A percentile compares a stretch with the other conserved stretches of the same genome.
phyloP scores from a whole-genome alignment of 2,888 invertebrate species.

The Acrobasis consociella region DNA sequence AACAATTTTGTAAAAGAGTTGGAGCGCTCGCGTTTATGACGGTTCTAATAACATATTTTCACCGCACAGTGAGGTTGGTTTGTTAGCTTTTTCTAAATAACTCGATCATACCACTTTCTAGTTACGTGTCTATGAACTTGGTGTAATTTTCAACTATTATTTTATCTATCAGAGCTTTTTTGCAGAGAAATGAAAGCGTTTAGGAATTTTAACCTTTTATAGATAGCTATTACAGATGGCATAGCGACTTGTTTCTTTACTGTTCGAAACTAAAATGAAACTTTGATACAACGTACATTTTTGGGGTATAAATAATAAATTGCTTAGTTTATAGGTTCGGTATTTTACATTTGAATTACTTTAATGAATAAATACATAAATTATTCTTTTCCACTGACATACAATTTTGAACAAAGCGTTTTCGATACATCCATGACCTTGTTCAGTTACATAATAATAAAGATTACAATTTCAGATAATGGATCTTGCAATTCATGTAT shows the following conservation, averaged over 20 bases:
- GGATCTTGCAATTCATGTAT: slow-evolving; percentile 18
- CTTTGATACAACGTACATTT: too few species aligned
- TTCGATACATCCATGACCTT: slow-evolving; percentile 16
- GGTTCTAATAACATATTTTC: slow-evolving; percentile 24
- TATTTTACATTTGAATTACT: too few species aligned
- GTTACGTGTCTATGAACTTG: slow-evolving; percentile 19
- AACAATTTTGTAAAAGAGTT: slow-evolving; percentile 1
- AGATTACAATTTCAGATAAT: slow-evolving; percentile 3
- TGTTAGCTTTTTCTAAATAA: slow-evolving; percentile 26
- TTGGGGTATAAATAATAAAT: too few species aligned
- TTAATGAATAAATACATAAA: neutral
- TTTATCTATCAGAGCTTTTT: neutral
- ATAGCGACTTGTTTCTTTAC: too few species aligned
- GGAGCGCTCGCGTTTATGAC: neutral
- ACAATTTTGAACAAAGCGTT: neutral
- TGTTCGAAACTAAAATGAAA: too few species aligned
- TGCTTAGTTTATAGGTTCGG: too few species aligned
- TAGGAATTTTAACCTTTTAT: neutral
- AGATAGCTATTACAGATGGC: too few species aligned
- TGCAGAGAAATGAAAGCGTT: neutral
- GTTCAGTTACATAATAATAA: slow-evolving; percentile 4
- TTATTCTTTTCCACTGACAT: neutral
- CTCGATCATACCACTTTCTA: slow-evolving; percentile 32
- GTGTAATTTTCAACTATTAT: slow-evolving; percentile 8
- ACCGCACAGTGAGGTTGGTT: slow-evolving; percentile 5